Conservation (phyloP, 2,888 invertebrate genomes). For the Drosophila emarginata region DNA sequence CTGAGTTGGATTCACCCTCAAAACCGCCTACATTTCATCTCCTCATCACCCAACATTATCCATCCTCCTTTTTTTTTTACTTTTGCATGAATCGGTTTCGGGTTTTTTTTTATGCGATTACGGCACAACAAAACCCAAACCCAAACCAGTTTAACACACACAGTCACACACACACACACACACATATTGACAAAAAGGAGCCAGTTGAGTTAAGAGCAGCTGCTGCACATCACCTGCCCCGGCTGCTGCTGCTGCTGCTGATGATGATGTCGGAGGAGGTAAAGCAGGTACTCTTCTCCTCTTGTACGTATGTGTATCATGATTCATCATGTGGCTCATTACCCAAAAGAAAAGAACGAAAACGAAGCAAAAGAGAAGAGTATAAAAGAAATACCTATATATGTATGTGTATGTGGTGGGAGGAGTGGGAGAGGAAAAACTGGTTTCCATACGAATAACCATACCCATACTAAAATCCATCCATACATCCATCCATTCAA, state of each 20-base stretch:
- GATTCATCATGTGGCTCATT: constrained; percentile 61
- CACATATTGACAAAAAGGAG: constrained; percentile 8
- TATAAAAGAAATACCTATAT: neutral
- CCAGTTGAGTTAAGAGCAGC: constrained; percentile 25
- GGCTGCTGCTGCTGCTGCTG: constrained; percentile 41
- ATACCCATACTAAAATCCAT: neutral
- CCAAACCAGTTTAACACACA: constrained; percentile 16
- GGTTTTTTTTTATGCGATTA: constrained; percentile 18
- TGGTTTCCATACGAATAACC: constrained; percentile 14
- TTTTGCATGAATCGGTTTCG: constrained; percentile 29
- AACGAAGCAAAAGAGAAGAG: neutral
- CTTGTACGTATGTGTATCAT: constrained; percentile 44
- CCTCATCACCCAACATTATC: neutral
- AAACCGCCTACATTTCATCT: neutral
- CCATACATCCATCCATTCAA: constrained; percentile 3
- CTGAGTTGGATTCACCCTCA: neutral
- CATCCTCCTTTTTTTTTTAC: neutral
- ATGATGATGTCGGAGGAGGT: constrained; percentile 13
- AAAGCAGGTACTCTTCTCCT: constrained; percentile 53
- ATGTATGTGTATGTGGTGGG: neutral
- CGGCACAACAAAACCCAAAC: constrained; percentile 9
- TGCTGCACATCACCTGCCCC: constrained; percentile 60
- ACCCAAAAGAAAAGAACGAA: constrained; percentile 41
- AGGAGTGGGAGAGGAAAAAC: constrained; percentile 17
- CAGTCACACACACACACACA: neutral